phyloP scores from a whole-genome alignment of 2,888 invertebrate genomes.

The Scrobipalpa atriplicella region DNA sequence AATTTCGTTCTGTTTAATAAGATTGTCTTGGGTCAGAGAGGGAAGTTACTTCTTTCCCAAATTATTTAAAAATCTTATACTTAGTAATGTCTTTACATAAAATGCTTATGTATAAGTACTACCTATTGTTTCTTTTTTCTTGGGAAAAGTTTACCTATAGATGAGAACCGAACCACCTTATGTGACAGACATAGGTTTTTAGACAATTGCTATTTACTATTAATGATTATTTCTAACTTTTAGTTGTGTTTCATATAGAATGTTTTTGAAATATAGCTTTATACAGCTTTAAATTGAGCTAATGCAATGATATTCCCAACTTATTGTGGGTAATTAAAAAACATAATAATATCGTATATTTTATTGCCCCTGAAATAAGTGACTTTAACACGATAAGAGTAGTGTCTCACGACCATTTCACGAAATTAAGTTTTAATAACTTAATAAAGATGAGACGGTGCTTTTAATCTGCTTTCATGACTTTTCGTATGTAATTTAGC shows the following conservation, averaged over 20 bases:
- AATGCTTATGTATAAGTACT: too few species aligned
- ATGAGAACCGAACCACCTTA: too few species aligned
- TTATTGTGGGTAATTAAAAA: slow-evolving; percentile 3
- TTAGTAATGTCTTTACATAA: too few species aligned
- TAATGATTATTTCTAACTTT: too few species aligned
- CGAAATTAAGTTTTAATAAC: slow-evolving; percentile 41
- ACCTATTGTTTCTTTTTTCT: too few species aligned
- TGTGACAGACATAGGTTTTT: too few species aligned
- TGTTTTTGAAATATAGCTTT: background rate
- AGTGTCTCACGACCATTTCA: slow-evolving; percentile 35
- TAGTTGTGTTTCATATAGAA: background rate
- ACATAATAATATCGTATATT: background rate
- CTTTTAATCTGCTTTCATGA: slow-evolving; percentile 42
- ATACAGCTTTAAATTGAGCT: background rate
- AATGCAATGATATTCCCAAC: background rate
- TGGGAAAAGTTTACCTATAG: too few species aligned
- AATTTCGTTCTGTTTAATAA: too few species aligned
- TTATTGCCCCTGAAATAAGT: slow-evolving; percentile 12
- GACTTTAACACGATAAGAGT: slow-evolving; percentile 25
- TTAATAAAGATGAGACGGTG: slow-evolving; percentile 37
- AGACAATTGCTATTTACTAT: too few species aligned
- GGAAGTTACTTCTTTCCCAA: too few species aligned
- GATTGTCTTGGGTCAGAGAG: too few species aligned
- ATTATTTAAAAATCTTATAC: too few species aligned
- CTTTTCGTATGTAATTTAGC: slow-evolving; percentile 45